Evolutionary conservation across 2,888 invertebrate species (phyloP).

Genomic region (Torymus tubicola): DNA sequence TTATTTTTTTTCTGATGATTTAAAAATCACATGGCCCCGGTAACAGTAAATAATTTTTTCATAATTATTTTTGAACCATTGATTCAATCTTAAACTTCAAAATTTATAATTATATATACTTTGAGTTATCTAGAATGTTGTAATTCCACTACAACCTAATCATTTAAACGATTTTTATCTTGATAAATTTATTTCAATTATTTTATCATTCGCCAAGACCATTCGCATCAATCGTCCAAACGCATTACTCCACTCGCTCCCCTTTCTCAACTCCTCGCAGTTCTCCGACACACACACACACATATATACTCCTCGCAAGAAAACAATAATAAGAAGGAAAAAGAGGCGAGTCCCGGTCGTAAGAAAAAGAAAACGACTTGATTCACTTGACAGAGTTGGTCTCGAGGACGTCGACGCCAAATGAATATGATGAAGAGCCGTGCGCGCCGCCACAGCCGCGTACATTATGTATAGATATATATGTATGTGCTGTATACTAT

Average conservation of each 20-base stretch:
- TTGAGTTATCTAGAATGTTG: too few species aligned
- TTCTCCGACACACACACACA: background rate
- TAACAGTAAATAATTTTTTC: too few species aligned
- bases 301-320: background rate
- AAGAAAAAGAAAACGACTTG: background rate
- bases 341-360: background rate
- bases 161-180: background rate
- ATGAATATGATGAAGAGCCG: constrained; percentile 49
- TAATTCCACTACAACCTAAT: too few species aligned
- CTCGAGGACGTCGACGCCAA: constrained; percentile 26
- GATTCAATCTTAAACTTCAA: too few species aligned
- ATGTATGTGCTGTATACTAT: background rate
- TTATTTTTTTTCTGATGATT: too few species aligned
- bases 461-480: too few species aligned
- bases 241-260: background rate
- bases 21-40: too few species aligned
- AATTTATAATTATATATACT: too few species aligned
- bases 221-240: constrained; percentile 39
- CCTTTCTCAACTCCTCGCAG: background rate
- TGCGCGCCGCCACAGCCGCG: background rate
- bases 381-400: constrained; percentile 24
- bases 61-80: too few species aligned
- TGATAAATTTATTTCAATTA: constrained; percentile 33
- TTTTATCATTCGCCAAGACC: constrained; percentile 25
- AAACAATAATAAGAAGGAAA: constrained; percentile 11